Evolutionary conservation across 2,888 invertebrate genomes (phyloP), one percentile per base, ranked within the genome.

Genomic region (Troilus luridus): DNA sequence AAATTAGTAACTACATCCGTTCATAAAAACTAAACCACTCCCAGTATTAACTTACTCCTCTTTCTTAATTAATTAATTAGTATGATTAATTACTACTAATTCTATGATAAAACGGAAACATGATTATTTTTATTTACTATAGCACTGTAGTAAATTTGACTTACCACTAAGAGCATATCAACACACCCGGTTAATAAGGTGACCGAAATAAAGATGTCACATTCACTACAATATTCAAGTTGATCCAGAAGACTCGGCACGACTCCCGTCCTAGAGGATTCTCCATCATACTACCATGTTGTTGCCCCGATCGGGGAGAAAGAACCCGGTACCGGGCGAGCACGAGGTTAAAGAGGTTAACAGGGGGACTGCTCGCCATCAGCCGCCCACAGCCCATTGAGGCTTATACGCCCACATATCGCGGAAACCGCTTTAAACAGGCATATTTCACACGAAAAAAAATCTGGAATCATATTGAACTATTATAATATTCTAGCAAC

Each of bases 291-390:
- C 21, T 81, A 81, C 85, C 8, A 19, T 8, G n/a, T 14, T 21
- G 59, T 8, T 77, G 9, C n/a, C 85, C 56, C 24, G n/a, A 58
- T 56, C 21, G 41, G 56, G 56, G 21, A 27, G 54, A 19, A 85
- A 41, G 72, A 41, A 64, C 17, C 27, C 72, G 72, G 72, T 24
- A 72, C 56, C 10, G 85, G 56, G 85, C 54, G 54, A 81, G 19
- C 54, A 54, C 6, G 81, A 81, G 85, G 56, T 85, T n/a, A 85
- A 85, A n/a, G 27, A 56, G 85, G 85, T 85, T 85, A 85, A 85
- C 85, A 56, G 56, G 56, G 85, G 56, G 56, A 85, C 56, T 56
- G 85, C 12, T 56, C 85, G 85, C 27, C 72, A 77, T 77, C 72
- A 8, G 9, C 72, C 72, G 72, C 72, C 72, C 72, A 77, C 72